These are phyloP conservation scores for Callithrix jacchus DNA, from an alignment of 2,113 vertebrate species.

Conservation along the genomic window DNA sequence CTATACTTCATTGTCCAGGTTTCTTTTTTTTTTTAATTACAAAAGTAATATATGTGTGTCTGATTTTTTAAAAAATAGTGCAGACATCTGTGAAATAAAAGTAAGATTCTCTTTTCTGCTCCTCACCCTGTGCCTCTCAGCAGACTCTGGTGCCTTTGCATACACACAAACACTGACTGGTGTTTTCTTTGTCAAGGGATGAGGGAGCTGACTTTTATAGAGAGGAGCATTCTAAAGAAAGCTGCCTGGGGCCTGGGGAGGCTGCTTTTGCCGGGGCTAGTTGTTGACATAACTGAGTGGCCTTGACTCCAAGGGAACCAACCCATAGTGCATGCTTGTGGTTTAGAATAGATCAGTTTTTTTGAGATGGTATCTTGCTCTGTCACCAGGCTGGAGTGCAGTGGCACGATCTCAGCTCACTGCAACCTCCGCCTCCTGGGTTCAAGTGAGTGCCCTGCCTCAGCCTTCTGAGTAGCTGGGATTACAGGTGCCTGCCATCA, in stretches of 20 bases:
- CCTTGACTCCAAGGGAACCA: neutral
- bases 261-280: neutral
- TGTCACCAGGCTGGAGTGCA: too few relatives aligned
- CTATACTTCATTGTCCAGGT: neutral
- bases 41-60: neutral
- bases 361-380: too few relatives aligned
- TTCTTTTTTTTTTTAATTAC: neutral
- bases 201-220: neutral
- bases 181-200: neutral
- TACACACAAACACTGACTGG: accelerated
- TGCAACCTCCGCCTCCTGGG: too few relatives aligned
- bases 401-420: too few relatives aligned
- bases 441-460: too few relatives aligned
- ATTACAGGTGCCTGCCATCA: too few relatives aligned
- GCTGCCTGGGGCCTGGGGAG: accelerated
- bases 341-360: neutral
- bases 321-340: neutral
- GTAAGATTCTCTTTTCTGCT: neutral
- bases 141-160: neutral
- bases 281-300: neutral
- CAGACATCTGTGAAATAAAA: neutral
- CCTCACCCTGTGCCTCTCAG: neutral
- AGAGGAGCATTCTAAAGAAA: neutral
- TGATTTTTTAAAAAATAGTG: neutral
- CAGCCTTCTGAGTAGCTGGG: too few relatives aligned